Evolutionary conservation across 2,797 vertebrate genomes (phyloP).

Genomic region (Muscicapa striata): DNA sequence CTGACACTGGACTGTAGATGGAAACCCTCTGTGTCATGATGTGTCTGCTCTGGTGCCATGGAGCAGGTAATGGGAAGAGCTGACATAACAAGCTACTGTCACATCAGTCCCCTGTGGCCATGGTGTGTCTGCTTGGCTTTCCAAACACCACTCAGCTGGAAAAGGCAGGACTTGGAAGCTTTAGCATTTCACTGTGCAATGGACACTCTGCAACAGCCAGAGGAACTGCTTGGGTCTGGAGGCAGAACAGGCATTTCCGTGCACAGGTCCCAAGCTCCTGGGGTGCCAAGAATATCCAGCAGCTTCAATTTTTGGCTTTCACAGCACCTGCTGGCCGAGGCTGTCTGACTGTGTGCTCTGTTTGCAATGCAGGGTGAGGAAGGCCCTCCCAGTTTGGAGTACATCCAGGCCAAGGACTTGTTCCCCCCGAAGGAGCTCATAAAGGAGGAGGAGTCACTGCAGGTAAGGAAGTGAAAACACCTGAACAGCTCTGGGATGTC

Average conservation of each 20-base stretch:
- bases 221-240: not conserved
- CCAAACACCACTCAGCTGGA: not conserved
- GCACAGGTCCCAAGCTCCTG: not conserved
- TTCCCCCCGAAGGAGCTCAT: slow-evolving; percentile 97
- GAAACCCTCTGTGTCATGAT: not conserved
- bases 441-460: slow-evolving; percentile 95
- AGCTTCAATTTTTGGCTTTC: not conserved
- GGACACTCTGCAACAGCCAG: not conserved
- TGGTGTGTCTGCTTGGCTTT: not conserved
- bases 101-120: not conserved
- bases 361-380: slow-evolving; percentile 91
- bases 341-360: slow-evolving; percentile 25
- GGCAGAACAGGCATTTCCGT: not conserved
- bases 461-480: slow-evolving; percentile 80
- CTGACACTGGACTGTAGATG: not conserved
- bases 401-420: slow-evolving; percentile 99
- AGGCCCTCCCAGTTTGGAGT: slow-evolving; percentile 99
- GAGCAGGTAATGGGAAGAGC: not conserved
- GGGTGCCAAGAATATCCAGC: not conserved
- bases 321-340: rapidly evolving
- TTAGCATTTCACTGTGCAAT: not conserved
- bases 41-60: not conserved
- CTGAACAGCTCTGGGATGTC: not conserved
- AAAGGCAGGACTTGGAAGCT: not conserved
- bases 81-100: not conserved